Base-by-base conservation (phyloP, 2,888 invertebrate genomes). In the Caenorhabditis sinica region DNA sequence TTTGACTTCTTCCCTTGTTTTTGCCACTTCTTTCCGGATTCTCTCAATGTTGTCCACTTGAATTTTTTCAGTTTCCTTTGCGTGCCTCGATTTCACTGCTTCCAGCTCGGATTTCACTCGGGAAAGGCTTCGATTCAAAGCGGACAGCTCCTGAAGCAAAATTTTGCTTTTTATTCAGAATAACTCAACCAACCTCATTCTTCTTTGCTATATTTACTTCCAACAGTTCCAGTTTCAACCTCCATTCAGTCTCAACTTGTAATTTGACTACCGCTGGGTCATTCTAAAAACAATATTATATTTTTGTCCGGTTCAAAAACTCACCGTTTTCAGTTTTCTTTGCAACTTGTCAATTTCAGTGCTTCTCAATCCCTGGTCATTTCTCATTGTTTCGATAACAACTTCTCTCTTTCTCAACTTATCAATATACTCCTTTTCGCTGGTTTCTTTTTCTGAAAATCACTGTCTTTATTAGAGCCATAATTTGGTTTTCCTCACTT, bases 381-480 rank as follows among this genome's bases (percentile, higher is more conserved):
- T 73, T 49, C 80, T 23, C 79, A 85, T 69, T 9, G 71, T 83
- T 23, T 76, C 75, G n/a, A 84, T 73, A 1, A 85, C 56, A n/a
- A 66, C 73, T 11, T 84, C 84, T 9, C 74, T 23, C 33, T 79
- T 79, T 56, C 72, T 83, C n/a, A 86, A 6, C 58, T 80, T 84
- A n/a, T 83, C 87, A 8, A 69, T 9, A 8, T 66, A 61, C 30
- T 86, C 82, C n/a, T 81, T 74, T 25, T 85, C 76, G 2, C 43
- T 23, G 0, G 56, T 20, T 63, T 87, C 87, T 33, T 68, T 71
- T 25, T 71, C 83, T 84, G 75, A 51, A 84, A 75, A 9, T n/a
- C 17, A 33, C 33, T 36, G 33, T 36, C 9, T 36, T 9, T 36
- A 6, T 36, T 4, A 4, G 9, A 6, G 4, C 33, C 13, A 13